Conservation (phyloP, 2,888 invertebrate genomes). For the Epinotia demarniana region DNA sequence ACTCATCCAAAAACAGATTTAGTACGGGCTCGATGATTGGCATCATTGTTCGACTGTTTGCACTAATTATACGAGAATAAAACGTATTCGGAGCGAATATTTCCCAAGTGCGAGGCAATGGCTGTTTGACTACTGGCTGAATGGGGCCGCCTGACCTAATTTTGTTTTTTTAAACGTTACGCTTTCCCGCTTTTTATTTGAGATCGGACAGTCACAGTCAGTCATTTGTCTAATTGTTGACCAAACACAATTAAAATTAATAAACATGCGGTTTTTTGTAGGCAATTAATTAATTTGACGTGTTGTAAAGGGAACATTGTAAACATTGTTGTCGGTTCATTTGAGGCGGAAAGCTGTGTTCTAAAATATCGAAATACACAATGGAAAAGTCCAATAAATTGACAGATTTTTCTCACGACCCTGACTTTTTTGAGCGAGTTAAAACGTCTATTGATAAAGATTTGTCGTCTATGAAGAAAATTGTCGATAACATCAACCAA, state of each 20-base stretch:
- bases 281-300: constrained; percentile 31
- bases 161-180: constrained; percentile 58
- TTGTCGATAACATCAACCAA: constrained; percentile 68
- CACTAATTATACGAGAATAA: constrained; percentile 61
- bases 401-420: constrained; percentile 56
- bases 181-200: constrained; percentile 51
- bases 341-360: constrained; percentile 20
- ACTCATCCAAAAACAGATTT: constrained; percentile 84
- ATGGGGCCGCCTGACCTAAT: constrained; percentile 60
- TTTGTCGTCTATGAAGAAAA: constrained; percentile 68
- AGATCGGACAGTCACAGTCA: constrained; percentile 25
- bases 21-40: constrained; percentile 79
- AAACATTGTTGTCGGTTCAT: constrained; percentile 32
- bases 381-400: constrained; percentile 54
- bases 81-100: constrained; percentile 44
- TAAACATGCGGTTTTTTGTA: constrained; percentile 12
- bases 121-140: constrained; percentile 57
- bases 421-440: constrained; percentile 61
- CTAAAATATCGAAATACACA: constrained; percentile 26
- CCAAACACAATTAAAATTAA: constrained; percentile 40
- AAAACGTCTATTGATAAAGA: constrained; percentile 65
- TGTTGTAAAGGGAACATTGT: constrained; percentile 27
- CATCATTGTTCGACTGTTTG: constrained; percentile 76
- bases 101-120: constrained; percentile 40
- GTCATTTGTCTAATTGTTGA: constrained; percentile 39